Conservation (phyloP, 2,888 invertebrate species). For the Lottia scabra region DNA sequence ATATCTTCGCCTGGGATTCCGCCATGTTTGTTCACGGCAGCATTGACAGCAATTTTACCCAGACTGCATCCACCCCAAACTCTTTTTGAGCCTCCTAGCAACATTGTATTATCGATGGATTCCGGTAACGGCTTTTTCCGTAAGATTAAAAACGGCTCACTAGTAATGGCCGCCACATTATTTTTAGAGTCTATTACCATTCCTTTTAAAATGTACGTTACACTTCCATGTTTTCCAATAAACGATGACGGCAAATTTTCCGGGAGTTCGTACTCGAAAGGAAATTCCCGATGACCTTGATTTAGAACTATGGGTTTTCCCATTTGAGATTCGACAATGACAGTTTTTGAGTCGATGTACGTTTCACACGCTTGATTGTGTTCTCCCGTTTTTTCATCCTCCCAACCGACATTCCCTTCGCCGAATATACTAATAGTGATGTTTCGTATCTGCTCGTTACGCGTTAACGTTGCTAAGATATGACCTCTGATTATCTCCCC, state of each 20-base stretch:
- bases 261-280: constrained; percentile 63
- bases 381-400: constrained; percentile 47
- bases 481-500: constrained; percentile 64
- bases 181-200: constrained; percentile 59
- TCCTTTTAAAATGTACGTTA: constrained; percentile 67
- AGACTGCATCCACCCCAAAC: constrained; percentile 54
- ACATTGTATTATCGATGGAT: constrained; percentile 24
- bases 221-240: constrained; percentile 68
- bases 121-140: constrained; percentile 43
- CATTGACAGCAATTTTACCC: constrained; percentile 57
- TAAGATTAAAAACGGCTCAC: constrained; percentile 66
- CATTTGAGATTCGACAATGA: constrained; percentile 30
- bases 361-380: constrained; percentile 56
- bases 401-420: constrained; percentile 64
- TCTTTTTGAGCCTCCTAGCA: constrained; percentile 40
- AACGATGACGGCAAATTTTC: constrained; percentile 66
- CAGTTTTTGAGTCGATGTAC: constrained; percentile 61
- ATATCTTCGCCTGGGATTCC: constrained; percentile 66
- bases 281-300: constrained; percentile 57
- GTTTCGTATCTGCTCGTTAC: constrained; percentile 25
- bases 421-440: constrained; percentile 41
- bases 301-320: constrained; percentile 39
- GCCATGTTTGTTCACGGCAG: constrained; percentile 56
- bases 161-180: constrained; percentile 61
- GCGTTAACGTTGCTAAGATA: constrained; percentile 29